Conservation (phyloP, 2,797 vertebrate genomes). For the Octomys mimax region DNA sequence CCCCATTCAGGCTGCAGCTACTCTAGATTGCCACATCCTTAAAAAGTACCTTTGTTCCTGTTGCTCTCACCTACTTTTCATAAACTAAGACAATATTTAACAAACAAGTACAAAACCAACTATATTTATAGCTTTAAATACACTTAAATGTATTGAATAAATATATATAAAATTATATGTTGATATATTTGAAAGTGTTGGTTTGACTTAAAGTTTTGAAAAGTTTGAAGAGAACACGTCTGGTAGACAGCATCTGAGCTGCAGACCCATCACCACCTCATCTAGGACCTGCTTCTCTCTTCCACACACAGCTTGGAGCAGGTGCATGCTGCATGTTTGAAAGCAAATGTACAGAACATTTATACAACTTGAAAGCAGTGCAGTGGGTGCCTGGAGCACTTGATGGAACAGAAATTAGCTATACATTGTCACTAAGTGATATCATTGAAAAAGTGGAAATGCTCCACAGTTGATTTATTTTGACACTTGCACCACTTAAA, state of each 20-base stretch:
- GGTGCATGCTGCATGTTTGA: neutral
- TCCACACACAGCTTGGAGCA: neutral
- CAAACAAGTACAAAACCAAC: neutral
- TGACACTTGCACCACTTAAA: neutral
- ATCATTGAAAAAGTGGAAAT: neutral
- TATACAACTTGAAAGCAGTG: neutral
- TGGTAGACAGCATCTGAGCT: neutral
- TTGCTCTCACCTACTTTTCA: too few species aligned
- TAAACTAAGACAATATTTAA: neutral
- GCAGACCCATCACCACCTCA: neutral
- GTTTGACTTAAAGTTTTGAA: neutral
- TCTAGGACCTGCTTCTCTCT: neutral
- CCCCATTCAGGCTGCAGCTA: too few species aligned
- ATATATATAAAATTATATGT: neutral
- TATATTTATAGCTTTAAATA: neutral
- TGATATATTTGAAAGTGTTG: neutral
- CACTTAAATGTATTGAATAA: neutral
- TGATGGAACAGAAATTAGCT: neutral
- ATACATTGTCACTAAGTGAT: neutral
- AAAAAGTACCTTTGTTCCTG: neutral
- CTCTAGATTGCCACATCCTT: neutral
- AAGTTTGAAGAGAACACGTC: neutral
- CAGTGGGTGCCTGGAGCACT: neutral
- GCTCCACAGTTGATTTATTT: neutral
- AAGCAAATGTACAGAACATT: neutral